These are phyloP conservation scores for Lucinisca nassula DNA, from an alignment of 2,888 invertebrate species.

Conservation along the genomic window DNA sequence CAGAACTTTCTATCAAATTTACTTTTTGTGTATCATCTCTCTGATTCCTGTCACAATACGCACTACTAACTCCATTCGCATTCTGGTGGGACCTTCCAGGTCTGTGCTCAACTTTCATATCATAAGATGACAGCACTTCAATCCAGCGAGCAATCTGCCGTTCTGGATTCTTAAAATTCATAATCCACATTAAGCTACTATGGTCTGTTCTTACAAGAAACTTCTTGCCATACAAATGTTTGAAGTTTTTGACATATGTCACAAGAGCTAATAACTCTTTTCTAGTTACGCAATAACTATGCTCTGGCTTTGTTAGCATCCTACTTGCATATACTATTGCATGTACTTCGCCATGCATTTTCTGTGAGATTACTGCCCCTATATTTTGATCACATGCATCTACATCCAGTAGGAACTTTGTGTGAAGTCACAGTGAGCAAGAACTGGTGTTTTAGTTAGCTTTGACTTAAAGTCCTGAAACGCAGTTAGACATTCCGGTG, in stretches of 20 bases:
- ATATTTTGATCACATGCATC: slow-evolving; percentile 6
- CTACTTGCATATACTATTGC: neutral
- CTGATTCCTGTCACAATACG: too few relatives aligned
- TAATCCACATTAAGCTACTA: neutral
- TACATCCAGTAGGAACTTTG: neutral
- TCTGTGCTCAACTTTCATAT: slow-evolving; percentile 48
- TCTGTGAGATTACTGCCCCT: neutral
- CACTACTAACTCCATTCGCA: slow-evolving; percentile 45
- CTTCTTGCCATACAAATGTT: neutral
- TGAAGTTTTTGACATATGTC: neutral
- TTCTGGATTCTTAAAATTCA: neutral
- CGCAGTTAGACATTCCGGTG: slow-evolving; percentile 15
- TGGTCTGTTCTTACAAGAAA: neutral
- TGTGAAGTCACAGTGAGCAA: neutral
- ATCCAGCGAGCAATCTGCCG: slow-evolving; percentile 14
- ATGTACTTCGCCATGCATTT: neutral
- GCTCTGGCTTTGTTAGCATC: neutral
- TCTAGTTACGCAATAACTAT: slow-evolving; percentile 21
- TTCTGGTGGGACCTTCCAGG: slow-evolving; percentile 43
- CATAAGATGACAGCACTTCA: slow-evolving; percentile 31
- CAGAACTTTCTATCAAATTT: too few relatives aligned
- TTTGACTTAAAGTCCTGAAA: neutral
- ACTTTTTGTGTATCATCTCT: too few relatives aligned
- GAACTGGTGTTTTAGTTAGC: neutral
- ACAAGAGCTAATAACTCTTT: neutral